These are phyloP conservation scores for Listronotus oregonensis DNA, from an alignment of 1,140 invertebrate genomes.

Conservation along the genomic window DNA sequence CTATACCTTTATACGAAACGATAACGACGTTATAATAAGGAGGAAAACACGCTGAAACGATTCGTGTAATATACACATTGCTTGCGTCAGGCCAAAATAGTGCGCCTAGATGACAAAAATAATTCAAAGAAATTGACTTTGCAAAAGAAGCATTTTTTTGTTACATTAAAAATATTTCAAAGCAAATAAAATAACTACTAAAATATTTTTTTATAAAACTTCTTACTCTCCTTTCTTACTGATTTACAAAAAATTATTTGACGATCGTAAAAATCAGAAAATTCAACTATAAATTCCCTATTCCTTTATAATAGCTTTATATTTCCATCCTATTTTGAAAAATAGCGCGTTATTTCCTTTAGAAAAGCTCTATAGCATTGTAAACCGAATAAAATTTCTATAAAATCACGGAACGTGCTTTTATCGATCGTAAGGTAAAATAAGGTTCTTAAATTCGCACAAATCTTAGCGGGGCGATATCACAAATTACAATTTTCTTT, in stretches of 20 bases:
- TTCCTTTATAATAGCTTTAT: constrained; percentile 21
- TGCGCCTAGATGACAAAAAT: too few relatives aligned
- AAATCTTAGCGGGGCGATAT: constrained; percentile 13
- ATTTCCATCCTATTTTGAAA: constrained; percentile 31
- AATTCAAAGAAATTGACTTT: too few relatives aligned
- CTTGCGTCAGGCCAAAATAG: too few relatives aligned
- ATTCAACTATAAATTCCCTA: constrained; percentile 20
- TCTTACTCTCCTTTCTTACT: too few relatives aligned
- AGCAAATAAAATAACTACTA: too few relatives aligned
- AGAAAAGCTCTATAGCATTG: constrained; percentile 27
- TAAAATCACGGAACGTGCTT: constrained; percentile 27
- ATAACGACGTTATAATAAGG: too few relatives aligned
- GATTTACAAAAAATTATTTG: not conserved
- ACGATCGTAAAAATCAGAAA: not conserved
- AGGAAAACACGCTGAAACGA: too few relatives aligned
- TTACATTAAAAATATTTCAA: too few relatives aligned
- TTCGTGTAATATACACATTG: too few relatives aligned
- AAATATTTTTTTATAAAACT: too few relatives aligned
- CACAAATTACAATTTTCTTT: constrained; percentile 9
- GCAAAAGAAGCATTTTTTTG: too few relatives aligned
- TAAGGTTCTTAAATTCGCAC: constrained; percentile 29
- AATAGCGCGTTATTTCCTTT: constrained; percentile 28
- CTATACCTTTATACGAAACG: too few relatives aligned
- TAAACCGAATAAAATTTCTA: constrained; percentile 38
- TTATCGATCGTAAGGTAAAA: constrained; percentile 32